Evolutionary conservation across 2,797 vertebrate species (phyloP).

Genomic region (Thripadectes ignobilis): DNA sequence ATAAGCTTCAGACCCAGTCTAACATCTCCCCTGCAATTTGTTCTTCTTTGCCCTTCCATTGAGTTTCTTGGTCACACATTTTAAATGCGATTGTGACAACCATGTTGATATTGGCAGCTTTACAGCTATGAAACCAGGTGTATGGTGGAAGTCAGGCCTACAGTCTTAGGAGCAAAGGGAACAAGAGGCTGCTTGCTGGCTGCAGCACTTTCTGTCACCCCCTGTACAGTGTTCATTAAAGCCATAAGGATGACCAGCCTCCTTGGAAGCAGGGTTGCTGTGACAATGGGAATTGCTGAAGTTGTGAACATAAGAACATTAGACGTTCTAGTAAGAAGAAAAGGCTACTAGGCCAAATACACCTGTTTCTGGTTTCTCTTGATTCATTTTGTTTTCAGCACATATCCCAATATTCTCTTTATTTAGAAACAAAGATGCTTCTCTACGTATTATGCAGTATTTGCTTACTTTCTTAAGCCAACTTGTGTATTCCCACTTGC

Average conservation of each 20-base stretch:
- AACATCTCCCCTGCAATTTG: not conserved
- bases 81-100: not conserved
- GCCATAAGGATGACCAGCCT: not conserved
- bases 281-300: not conserved
- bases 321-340: not conserved
- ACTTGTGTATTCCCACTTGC: not conserved
- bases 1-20: not conserved
- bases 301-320: not conserved
- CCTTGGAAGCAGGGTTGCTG: not conserved
- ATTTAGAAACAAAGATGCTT: not conserved
- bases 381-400: not conserved
- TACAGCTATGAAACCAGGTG: not conserved
- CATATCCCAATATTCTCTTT: not conserved
- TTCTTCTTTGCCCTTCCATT: not conserved
- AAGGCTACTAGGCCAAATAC: not conserved
- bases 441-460: not conserved
- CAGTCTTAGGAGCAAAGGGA: not conserved
- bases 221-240: not conserved
- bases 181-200: not conserved
- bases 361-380: not conserved
- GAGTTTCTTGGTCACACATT: not conserved
- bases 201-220: not conserved
- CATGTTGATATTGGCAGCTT: not conserved
- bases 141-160: not conserved
- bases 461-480: not conserved